Evolutionary conservation across 53 echinoderm and acorn worm genomes (phyloP).

Genomic region (Astropecten irregularis): DNA sequence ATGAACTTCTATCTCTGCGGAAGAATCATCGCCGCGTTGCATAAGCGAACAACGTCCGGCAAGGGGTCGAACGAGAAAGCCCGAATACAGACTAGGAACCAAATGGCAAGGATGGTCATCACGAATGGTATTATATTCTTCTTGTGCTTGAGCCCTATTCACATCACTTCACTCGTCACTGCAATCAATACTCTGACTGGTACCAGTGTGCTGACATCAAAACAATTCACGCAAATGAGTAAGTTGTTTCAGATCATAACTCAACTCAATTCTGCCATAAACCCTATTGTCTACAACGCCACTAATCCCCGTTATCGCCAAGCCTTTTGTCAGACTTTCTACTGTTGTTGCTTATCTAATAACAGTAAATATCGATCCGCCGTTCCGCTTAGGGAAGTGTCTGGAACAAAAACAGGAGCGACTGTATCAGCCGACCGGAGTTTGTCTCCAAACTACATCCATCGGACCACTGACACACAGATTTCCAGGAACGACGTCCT

Average conservation of each 20-base stretch:
- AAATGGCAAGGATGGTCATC: constrained; percentile 42
- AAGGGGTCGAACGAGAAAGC: constrained; percentile 40
- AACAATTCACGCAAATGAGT: constrained; percentile 5
- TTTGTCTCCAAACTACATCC: constrained; percentile 44
- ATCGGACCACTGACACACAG: constrained; percentile 44
- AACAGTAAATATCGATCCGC: constrained; percentile 29
- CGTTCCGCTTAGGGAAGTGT: constrained; percentile 26
- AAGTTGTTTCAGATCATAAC: constrained; percentile 60
- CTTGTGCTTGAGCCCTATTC: constrained; percentile 31
- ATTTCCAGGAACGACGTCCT: constrained; percentile 29
- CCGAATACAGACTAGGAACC: constrained; percentile 36
- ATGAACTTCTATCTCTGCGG: constrained; percentile 58
- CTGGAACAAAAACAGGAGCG: constrained; percentile 25
- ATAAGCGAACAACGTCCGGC: constrained; percentile 30
- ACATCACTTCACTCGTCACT: constrained; percentile 5
- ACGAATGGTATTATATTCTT: constrained; percentile 41
- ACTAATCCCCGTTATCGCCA: constrained; percentile 84
- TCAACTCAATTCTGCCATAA: constrained; percentile 84
- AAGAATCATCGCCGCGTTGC: constrained; percentile 66
- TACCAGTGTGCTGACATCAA: not conserved
- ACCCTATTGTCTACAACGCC: constrained; percentile 88
- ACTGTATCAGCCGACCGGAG: constrained; percentile 27
- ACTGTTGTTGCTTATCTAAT: constrained; percentile 58
- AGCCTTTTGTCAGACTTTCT: constrained; percentile 81
- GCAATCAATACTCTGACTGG: not conserved